Percentiles rank a stretch among this genome's conserved stretches.
These are phyloP conservation scores for Camelus bactrianus DNA, from an alignment of 2,113 vertebrate species.

Conservation along the genomic window DNA sequence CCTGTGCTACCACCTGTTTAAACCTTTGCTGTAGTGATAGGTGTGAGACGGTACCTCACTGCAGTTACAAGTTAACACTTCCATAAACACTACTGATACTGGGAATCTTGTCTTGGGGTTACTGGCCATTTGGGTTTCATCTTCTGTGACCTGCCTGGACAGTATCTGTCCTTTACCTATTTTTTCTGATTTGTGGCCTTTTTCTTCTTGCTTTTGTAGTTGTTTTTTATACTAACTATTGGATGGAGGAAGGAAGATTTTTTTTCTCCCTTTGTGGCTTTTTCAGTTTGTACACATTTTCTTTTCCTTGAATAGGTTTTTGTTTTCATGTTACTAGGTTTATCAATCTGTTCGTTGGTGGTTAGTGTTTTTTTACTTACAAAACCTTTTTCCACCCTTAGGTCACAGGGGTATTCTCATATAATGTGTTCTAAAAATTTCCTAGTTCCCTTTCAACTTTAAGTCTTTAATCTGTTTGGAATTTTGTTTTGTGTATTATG, in stretches of 20 bases:
- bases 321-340: background rate
- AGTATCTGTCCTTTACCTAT: background rate
- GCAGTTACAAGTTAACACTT: background rate
- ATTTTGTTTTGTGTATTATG: background rate
- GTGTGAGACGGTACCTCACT: background rate
- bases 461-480: background rate
- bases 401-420: background rate
- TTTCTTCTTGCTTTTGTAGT: background rate
- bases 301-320: slow-evolving; percentile 4
- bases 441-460: background rate
- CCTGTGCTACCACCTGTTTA: background rate
- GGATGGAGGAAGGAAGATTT: background rate
- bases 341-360: background rate
- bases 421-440: background rate
- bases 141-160: background rate
- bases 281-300: background rate
- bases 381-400: background rate
- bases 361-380: background rate
- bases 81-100: background rate
- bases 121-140: background rate
- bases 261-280: background rate
- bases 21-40: background rate
- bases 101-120: background rate
- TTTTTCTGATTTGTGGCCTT: background rate
- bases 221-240: background rate